Percentiles rank a stretch among this genome's conserved stretches.
Conservation (phyloP, 2,888 invertebrate species). For the Polydrusus pterygomalis region DNA sequence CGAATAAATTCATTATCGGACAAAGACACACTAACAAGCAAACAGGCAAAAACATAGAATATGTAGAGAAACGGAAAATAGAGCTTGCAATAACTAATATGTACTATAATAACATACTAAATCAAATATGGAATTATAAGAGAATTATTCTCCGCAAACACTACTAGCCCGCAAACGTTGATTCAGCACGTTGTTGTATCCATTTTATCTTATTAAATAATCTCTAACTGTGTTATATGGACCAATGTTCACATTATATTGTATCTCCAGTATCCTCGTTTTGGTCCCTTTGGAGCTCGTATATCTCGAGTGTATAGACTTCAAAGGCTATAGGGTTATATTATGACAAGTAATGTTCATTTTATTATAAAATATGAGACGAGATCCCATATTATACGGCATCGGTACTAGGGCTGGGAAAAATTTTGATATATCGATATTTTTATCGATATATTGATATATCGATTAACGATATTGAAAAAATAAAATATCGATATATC, state of each 20-base stretch:
- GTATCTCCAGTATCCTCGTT: background rate
- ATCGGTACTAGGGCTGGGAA: too few relatives aligned
- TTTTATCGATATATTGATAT: too few relatives aligned
- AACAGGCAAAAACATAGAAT: too few relatives aligned
- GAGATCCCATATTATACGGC: background rate
- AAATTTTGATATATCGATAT: too few relatives aligned
- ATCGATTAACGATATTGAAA: too few relatives aligned
- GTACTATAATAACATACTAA: background rate
- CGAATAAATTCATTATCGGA: too few relatives aligned
- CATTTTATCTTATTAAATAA: slow-evolving; percentile 9
- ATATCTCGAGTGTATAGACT: background rate
- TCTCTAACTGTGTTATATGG: background rate
- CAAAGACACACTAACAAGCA: too few relatives aligned
- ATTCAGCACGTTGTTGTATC: background rate
- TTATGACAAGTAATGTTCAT: background rate
- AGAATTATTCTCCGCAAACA: background rate
- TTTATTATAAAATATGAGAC: background rate
- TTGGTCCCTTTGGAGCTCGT: background rate
- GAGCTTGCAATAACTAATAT: background rate
- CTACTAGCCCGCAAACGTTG: background rate
- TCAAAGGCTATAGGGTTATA: background rate
- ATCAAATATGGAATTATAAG: background rate
- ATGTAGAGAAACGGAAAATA: too few relatives aligned
- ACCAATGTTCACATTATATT: slow-evolving; percentile 5
- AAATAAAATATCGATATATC: too few relatives aligned